Conservation (phyloP, 2,797 vertebrate genomes). For the Argentina silus region DNA sequence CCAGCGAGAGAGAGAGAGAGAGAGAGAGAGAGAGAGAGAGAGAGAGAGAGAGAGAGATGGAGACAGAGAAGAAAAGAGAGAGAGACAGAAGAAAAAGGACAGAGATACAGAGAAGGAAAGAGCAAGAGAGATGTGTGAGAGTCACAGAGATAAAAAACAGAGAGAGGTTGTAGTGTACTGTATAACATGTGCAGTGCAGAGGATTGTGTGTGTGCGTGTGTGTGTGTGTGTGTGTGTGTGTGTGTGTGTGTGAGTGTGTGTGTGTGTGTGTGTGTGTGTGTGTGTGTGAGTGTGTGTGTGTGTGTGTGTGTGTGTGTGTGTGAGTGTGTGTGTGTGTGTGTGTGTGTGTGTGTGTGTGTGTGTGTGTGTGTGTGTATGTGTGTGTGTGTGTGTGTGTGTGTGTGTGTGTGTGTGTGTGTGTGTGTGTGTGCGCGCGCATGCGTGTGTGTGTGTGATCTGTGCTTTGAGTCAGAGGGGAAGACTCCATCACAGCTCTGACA, state of each 20-base stretch:
- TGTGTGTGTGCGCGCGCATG: conserved; percentile 12
- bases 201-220: conserved; percentile 24
- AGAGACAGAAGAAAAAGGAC: neutral
- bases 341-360: conserved; percentile 28
- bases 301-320: conserved; percentile 43
- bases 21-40: neutral
- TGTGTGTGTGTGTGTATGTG: conserved; percentile 27
- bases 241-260: neutral
- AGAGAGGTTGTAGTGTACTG: no score
- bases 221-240: conserved; percentile 37
- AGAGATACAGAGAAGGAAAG: conserved; percentile 6
- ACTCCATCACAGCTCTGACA: neutral
- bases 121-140: neutral
- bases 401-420: conserved; percentile 23
- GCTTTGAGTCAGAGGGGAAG: neutral
- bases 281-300: conserved; percentile 16
- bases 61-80: conserved; percentile 8
- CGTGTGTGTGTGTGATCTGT: conserved; percentile 1
- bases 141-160: neutral
- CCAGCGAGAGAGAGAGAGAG: conserved; percentile 61
- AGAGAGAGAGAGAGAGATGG: conserved; percentile 21
- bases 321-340: no score
- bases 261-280: conserved; percentile 11
- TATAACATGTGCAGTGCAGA: neutral
- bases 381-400: conserved; percentile 26